These are phyloP conservation scores for Neelides folsomi DNA, from an alignment of 2,888 invertebrate species.

Conservation along the genomic window DNA sequence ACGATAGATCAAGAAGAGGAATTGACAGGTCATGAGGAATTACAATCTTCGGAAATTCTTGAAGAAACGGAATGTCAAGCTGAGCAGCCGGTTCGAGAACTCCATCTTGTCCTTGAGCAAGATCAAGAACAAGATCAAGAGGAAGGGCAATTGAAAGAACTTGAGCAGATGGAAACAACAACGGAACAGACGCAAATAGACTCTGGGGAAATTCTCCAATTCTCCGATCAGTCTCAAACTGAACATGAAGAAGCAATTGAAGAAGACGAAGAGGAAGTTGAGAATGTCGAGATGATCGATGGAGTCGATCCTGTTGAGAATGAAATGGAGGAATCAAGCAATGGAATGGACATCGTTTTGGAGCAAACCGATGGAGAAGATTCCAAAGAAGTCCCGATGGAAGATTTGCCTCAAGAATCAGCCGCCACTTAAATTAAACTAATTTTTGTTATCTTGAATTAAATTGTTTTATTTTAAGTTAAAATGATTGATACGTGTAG, in stretches of 20 bases:
- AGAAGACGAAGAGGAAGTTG: neutral
- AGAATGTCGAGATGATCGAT: neutral
- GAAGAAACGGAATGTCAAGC: slow-evolving; percentile 1
- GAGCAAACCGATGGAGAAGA: neutral
- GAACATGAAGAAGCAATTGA: neutral
- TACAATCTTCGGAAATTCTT: neutral
- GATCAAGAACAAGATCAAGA: slow-evolving; percentile 5
- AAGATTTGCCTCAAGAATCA: neutral
- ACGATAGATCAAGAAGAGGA: neutral
- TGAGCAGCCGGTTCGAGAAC: slow-evolving; percentile 17
- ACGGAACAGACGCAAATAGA: neutral
- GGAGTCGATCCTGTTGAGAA: neutral
- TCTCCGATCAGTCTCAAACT: neutral
- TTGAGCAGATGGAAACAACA: slow-evolving; percentile 7
- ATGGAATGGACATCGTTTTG: neutral
- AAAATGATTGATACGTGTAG: no score
- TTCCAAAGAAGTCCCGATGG: slow-evolving; percentile 7
- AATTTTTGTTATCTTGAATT: no score
- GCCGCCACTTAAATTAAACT: no score
- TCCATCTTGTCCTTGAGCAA: slow-evolving; percentile 16
- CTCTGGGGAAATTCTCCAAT: neutral
- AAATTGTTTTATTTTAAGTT: no score
- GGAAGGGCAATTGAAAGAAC: neutral
- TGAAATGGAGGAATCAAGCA: neutral
- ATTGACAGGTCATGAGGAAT: neutral